These are phyloP conservation scores for Neoniphon sammara DNA, from an alignment of 2,797 vertebrate species.

Conservation along the genomic window DNA sequence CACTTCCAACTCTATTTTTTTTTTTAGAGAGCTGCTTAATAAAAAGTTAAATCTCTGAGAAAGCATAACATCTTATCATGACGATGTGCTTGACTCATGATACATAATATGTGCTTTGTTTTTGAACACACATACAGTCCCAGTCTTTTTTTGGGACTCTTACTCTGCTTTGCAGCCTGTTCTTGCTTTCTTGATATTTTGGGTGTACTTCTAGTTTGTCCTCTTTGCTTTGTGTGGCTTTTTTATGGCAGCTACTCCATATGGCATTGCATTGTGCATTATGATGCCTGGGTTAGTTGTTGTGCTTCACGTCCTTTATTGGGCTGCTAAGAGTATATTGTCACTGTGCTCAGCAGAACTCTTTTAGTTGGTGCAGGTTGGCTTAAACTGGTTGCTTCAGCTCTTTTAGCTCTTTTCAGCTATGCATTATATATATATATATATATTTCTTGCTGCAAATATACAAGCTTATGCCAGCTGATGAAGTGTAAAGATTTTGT, in stretches of 20 bases:
- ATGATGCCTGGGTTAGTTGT: conserved; percentile 26
- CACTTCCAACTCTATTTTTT: conserved; percentile 42
- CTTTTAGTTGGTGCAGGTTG: neutral
- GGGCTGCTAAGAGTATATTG: conserved; percentile 6
- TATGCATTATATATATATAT: conserved; percentile 4
- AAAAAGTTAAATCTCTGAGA: conserved; percentile 31
- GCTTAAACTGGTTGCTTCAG: conserved; percentile 39
- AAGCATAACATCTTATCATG: conserved; percentile 8
- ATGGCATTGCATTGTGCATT: conserved; percentile 23
- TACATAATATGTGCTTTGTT: neutral
- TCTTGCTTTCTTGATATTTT: conserved; percentile 38
- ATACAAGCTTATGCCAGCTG: neutral
- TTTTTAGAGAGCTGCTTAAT: conserved; percentile 50
- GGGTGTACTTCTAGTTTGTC: conserved; percentile 26
- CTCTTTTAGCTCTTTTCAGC: neutral
- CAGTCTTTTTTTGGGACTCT: conserved; percentile 22
- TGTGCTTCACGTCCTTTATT: conserved; percentile 28
- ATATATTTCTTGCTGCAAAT: conserved; percentile 19
- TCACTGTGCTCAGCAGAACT: neutral
- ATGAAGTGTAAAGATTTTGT: conserved; percentile 14
- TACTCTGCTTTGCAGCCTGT: conserved; percentile 40
- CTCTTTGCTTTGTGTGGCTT: conserved; percentile 30
- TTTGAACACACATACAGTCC: conserved; percentile 2
- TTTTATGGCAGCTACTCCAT: conserved; percentile 3
- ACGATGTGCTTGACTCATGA: conserved; percentile 12